These are phyloP conservation scores for Fistularia tabacaria DNA, from an alignment of 2,797 vertebrate species.

Conservation along the genomic window DNA sequence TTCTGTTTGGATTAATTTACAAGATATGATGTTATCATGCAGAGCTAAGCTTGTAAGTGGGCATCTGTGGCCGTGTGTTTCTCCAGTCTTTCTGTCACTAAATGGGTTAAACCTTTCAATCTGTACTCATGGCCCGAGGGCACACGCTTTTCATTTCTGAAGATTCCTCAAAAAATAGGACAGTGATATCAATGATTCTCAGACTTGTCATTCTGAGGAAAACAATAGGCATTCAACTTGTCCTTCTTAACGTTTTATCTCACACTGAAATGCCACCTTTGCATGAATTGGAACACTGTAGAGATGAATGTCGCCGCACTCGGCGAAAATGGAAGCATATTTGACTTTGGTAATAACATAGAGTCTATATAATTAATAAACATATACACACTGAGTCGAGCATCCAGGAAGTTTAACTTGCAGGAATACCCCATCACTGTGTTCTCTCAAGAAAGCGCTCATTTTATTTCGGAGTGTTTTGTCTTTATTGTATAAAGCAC, in stretches of 20 bases:
- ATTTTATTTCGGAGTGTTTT: slow-evolving; percentile 3
- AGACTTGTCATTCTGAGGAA: slow-evolving; percentile 34
- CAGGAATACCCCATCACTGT: slow-evolving; percentile 17
- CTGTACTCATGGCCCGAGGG: slow-evolving; percentile 46
- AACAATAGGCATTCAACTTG: slow-evolving; percentile 56
- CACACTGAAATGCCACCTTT: slow-evolving; percentile 48
- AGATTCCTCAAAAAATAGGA: slow-evolving; percentile 50
- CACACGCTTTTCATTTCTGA: slow-evolving; percentile 41
- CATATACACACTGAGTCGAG: slow-evolving; percentile 5
- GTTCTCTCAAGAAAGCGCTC: slow-evolving; percentile 10
- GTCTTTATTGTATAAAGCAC: background rate
- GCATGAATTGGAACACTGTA: slow-evolving; percentile 49
- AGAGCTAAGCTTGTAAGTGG: slow-evolving; percentile 29
- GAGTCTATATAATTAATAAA: slow-evolving; percentile 26
- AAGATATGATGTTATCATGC: slow-evolving; percentile 29
- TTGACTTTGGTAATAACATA: slow-evolving; percentile 60
- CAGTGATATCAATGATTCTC: slow-evolving; percentile 43
- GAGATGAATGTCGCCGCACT: slow-evolving; percentile 48
- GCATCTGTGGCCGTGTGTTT: slow-evolving; percentile 29
- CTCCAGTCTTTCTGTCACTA: slow-evolving; percentile 34
- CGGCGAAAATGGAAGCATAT: slow-evolving; percentile 24
- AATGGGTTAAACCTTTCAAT: slow-evolving; percentile 47
- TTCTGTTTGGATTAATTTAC: slow-evolving; percentile 3
- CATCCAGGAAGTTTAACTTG: slow-evolving; percentile 11
- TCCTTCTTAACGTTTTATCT: slow-evolving; percentile 55